Evolutionary conservation across 2,797 vertebrate genomes (phyloP), one percentile per base, ranked within the genome.

Genomic region (Lagorchestes hirsutus): DNA sequence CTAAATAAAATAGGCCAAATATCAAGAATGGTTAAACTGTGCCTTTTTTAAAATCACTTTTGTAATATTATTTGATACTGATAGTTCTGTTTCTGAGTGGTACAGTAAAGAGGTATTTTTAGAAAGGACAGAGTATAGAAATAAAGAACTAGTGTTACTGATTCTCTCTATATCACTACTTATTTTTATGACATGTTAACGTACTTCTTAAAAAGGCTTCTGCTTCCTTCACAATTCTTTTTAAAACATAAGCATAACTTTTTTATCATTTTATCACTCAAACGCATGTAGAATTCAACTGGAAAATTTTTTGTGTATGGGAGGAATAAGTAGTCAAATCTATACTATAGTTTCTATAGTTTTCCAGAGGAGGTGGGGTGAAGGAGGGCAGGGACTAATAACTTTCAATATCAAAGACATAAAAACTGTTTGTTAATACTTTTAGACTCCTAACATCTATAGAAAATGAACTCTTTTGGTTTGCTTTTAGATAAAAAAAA

Each of bases 61-160:
- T 95, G 13, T 96, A 40, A 94, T 52, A n/a, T 94, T 54, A 91
- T 95, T 97, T 96, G 94, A 91, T 50, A 22, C n/a, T 96, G 62
- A 92, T 95, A 95, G 11, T 94, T 97, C 92, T 93, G 93, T 92
- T 46, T 96, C 22, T 95, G 52, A 95, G 52, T 96, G 27, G 91
- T 91, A 2, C 28, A 91, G 94, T 52, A 92, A 90, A 97, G 95
- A 92, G 94, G 5, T 55, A 94, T 96, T 97, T 96, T 62, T 55
- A 92, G 46, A 92, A 93, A 96, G 67, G 34, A 74, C 93, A 91
- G 40, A 2, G 55, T 67, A 31, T 46, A 50, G 24, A 50, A 87
- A 50, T 87, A 87, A 87, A 87, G 40, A 87, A 50, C 22, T 46
- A 87, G 24, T 24, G n/a, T 16, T 52, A 40, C 74, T 97, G 46